Evolutionary conservation across 53 echinoderm and acorn worm species (phyloP).

Genomic region (Apostichopus leukothele): DNA sequence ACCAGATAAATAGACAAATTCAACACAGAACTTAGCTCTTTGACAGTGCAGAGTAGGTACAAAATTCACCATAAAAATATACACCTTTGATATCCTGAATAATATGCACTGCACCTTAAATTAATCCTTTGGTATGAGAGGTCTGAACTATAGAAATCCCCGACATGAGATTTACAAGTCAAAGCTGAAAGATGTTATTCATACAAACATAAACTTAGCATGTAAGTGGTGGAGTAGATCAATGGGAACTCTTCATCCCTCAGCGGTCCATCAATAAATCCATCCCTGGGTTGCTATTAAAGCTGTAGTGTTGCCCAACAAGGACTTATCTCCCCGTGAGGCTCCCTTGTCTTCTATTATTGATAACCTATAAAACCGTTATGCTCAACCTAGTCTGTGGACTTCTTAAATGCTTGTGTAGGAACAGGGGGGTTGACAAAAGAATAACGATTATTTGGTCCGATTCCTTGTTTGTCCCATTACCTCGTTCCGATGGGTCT

Average conservation of each 20-base stretch:
- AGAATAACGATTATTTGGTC: conserved; percentile 8
- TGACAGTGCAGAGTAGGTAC: too few relatives aligned
- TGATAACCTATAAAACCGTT: conserved; percentile 30
- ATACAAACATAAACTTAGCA: conserved; percentile 21
- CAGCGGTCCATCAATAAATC: conserved; percentile 12
- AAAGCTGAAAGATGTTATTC: not conserved
- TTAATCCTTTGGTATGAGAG: too few relatives aligned
- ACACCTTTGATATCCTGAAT: too few relatives aligned
- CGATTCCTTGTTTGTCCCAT: conserved; percentile 13
- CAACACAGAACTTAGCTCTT: too few relatives aligned
- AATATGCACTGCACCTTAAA: too few relatives aligned
- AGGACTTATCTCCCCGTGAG: conserved; percentile 26
- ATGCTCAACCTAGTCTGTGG: conserved; percentile 26
- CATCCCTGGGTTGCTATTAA: not conserved
- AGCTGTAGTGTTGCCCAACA: conserved; percentile 23
- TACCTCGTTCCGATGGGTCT: conserved; percentile 3
- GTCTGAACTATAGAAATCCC: too few relatives aligned
- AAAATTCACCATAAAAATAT: too few relatives aligned
- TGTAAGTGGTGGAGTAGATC: conserved; percentile 1
- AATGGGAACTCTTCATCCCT: not conserved
- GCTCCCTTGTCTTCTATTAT: conserved; percentile 4
- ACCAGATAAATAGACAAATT: too few relatives aligned
- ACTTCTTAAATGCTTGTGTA: conserved; percentile 16
- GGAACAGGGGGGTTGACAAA: not conserved
- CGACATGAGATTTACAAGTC: conserved; percentile 14